Evolutionary conservation across 2,888 invertebrate species (phyloP).

Genomic region (Erebia epiphron): DNA sequence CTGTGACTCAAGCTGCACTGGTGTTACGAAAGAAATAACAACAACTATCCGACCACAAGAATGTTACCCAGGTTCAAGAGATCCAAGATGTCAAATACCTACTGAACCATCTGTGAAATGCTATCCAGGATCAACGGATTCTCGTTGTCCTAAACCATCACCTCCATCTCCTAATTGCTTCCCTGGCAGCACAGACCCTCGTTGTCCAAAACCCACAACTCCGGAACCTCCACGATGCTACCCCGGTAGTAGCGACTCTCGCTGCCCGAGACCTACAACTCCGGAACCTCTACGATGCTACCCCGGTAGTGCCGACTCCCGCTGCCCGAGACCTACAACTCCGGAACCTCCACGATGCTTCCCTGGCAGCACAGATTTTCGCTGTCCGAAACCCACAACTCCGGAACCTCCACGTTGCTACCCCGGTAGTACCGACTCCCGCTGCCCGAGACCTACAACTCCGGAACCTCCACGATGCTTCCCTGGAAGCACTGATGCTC

Average conservation of each 20-base stretch:
- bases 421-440: conserved; percentile 39
- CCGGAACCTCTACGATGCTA: conserved; percentile 41
- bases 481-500: conserved; percentile 41
- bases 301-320: conserved; percentile 48
- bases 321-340: conserved; percentile 49
- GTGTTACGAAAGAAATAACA: conserved; percentile 58
- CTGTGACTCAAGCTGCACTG: conserved; percentile 67
- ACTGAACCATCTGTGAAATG: conserved; percentile 49
- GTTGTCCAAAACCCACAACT: conserved; percentile 47
- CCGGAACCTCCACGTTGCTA: conserved; percentile 42
- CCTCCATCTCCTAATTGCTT: conserved; percentile 45
- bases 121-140: conserved; percentile 51
- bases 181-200: conserved; percentile 48
- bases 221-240: conserved; percentile 42
- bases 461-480: conserved; percentile 43
- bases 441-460: conserved; percentile 53
- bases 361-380: conserved; percentile 42
- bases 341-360: conserved; percentile 42
- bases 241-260: conserved; percentile 41
- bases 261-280: conserved; percentile 40
- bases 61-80: conserved; percentile 62
- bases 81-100: conserved; percentile 60
- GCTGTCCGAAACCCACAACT: conserved; percentile 50
- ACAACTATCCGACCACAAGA: conserved; percentile 57
- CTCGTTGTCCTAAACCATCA: conserved; percentile 49